Base-by-base conservation (phyloP, 2,797 vertebrate genomes). In the Diplodus sargus region DNA sequence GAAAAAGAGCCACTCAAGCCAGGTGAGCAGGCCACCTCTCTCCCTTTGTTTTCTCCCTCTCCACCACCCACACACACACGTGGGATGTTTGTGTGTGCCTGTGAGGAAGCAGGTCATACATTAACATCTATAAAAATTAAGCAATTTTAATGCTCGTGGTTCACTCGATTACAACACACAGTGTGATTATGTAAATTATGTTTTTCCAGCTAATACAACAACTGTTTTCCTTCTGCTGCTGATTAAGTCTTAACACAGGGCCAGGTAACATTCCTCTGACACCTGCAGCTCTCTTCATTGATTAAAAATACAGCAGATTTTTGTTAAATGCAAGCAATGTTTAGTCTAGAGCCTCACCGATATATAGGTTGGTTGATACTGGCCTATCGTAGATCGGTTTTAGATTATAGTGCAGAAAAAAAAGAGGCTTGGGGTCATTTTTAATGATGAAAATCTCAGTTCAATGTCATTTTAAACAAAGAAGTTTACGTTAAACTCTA, bases 1-100 rank as follows among this genome's bases (percentile, higher is more conserved):
- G 94, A 92, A 95, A 89, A 95, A 89, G 82, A 86, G 84, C 88
- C 79, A 90, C 89, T 92, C 84, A 84, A 92, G 92, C 87, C 70
- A 76, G 92, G 90, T 90, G 88, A 93, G 90, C 93, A 93, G 89
- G 92, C 92, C 86, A 83, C 81, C 83, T 89, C 85, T 90, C 83
- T 92, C 85, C 78, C 20, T 53, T 78, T 84, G 74, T 64, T 48
- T 71, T 87, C 56, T 48, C 66, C 60, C 66, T 76, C 76, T 85
- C 68, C 73, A 72, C 39, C 68, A 45, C 82, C 79, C 80, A 87
- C 84, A 72, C 67, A 70, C 28, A 69, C 39, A 25, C 39, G 48
- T 28, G 51, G 64, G 67, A 28, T 52, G n/a, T 76, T 56, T 74
- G 59, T 61, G 56, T 56, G 56, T 56, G 39, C 52, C 39, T 52